Evolutionary conservation across 1,140 invertebrate genomes (phyloP).

Genomic region (Mercenaria mercenaria): DNA sequence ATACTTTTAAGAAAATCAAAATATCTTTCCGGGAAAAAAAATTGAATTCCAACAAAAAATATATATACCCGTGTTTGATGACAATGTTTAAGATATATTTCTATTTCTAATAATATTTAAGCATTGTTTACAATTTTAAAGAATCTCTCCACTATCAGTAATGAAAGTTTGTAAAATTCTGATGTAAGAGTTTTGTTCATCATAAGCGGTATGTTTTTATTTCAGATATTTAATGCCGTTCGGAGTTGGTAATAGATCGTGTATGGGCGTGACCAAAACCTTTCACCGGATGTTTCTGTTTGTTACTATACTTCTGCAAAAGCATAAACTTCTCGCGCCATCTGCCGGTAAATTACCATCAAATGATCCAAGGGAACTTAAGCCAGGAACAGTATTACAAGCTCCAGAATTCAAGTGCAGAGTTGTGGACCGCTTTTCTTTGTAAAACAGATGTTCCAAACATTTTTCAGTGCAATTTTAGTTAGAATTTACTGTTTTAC

Average conservation of each 20-base stretch:
- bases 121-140: too few relatives aligned
- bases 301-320: constrained; percentile 74
- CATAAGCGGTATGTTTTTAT: neutral
- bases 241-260: constrained; percentile 74
- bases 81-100: too few relatives aligned
- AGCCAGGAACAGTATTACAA: constrained; percentile 59
- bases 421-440: constrained; percentile 17
- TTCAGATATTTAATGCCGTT: constrained; percentile 74
- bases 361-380: constrained; percentile 21
- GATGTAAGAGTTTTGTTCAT: too few relatives aligned
- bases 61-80: too few relatives aligned
- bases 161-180: too few relatives aligned
- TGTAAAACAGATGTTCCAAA: neutral
- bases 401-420: constrained; percentile 45
- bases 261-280: constrained; percentile 79
- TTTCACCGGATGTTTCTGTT: constrained; percentile 77
- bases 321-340: constrained; percentile 73
- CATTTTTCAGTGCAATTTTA: neutral
- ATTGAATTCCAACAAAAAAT: too few relatives aligned
- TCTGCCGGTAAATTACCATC: constrained; percentile 41
- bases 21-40: too few relatives aligned
- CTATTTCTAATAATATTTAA: too few relatives aligned
- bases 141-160: too few relatives aligned
- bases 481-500: neutral
- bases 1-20: too few relatives aligned